Base-by-base conservation (phyloP, 2,888 invertebrate genomes). In the Phania funesta region DNA sequence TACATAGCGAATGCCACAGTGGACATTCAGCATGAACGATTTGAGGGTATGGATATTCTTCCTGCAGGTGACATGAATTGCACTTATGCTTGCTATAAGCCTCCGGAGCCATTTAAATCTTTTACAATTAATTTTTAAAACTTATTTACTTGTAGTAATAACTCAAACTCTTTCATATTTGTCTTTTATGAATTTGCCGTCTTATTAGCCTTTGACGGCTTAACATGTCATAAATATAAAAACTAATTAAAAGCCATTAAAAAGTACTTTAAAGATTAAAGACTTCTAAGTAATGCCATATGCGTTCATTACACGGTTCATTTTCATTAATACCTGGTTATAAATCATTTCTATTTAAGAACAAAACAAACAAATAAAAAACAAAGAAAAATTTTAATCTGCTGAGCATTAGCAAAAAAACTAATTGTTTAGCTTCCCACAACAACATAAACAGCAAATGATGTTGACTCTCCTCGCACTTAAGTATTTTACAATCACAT, bases 361-460 rank as follows among this genome's bases (percentile, higher is more conserved):
- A 48, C 41, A 35, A 6, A 2, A 64, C 44, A 35, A 54, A 48
- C 41, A 35, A 6, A 2, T 18, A 52, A n/a, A 26, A 20, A 18
- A 41, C 3, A 38, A 26, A 11, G 32, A 60, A 50, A 9, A 46
- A 13, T 54, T 41, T 2, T 41, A 48, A 64, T 65, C 60, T 44
- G 54, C n/a, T 44, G 29, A 48, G 38, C 67, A 64, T 73, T 73
- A 48, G 24, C 32, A 7, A 20, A 56, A n/a, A 75, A 50, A 8
- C 62, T 68, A 77, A 81, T 81, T 81, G 60, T 81, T 81, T 50
- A 64, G 68, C 81, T 81, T 81, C 81, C 81, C 81, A 77, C 81
- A 81, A 67, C 50, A 48, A 26, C 13, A 54, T 5, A 7, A 41
- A 22, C 9, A 18, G 2, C 7, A 20, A 54, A 29, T 56, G 13